A percentile compares a stretch with the other conserved stretches of the same genome.
Conservation (phyloP, 2,113 vertebrate genomes). For the Serinus canaria region DNA sequence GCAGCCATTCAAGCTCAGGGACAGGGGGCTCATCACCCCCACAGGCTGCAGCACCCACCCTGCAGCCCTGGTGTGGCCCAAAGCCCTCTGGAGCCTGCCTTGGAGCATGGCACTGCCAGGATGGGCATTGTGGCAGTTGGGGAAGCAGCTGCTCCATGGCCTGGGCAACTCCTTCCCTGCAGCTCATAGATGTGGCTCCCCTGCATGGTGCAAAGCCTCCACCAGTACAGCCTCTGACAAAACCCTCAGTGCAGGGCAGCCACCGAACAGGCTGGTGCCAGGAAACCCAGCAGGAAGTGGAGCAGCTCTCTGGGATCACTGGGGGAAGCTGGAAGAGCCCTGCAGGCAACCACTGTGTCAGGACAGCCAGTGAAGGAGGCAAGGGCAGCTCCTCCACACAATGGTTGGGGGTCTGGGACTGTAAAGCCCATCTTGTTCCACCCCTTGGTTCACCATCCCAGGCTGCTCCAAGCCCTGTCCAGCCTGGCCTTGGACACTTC, state of each 20-base stretch:
- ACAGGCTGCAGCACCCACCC: neutral
- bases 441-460: neutral
- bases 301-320: neutral
- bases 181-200: fast-evolving
- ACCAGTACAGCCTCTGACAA: fast-evolving
- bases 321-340: neutral
- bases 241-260: neutral
- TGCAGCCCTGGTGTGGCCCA: neutral
- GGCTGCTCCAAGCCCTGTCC: fast-evolving
- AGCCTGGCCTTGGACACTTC: neutral
- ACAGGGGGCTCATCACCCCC: neutral
- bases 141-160: neutral
- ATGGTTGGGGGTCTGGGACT: neutral
- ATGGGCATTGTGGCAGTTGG: too few species aligned
- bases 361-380: fast-evolving
- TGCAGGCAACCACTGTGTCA: too few species aligned
- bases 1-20: neutral
- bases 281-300: fast-evolving
- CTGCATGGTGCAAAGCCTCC: neutral
- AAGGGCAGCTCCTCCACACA: neutral
- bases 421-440: neutral
- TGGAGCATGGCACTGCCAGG: neutral
- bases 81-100: neutral
- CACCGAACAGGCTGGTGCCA: neutral
- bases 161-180: neutral